Evolutionary conservation across 2,888 invertebrate species (phyloP), one percentile per base, ranked within the genome.

Genomic region (Volucella inanis): DNA sequence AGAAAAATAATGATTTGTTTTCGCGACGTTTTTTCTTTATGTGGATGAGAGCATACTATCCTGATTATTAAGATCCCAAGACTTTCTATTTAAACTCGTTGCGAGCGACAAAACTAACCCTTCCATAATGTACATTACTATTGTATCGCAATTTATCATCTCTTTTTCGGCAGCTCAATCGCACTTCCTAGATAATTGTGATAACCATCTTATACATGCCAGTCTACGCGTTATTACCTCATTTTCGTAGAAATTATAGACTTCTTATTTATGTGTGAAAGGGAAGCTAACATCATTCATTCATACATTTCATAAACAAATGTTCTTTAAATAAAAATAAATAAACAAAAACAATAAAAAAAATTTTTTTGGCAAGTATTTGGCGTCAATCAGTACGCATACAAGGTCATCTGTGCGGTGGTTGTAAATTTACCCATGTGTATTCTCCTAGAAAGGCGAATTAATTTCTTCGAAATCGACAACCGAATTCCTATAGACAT

Each of bases 171-270:
- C 31, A 31, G 31, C 31, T 6, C 31, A 31, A 31, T 31, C 31
- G 31, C 31, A 31, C 31, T 31, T 38, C 10, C 31, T 43, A 68
- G 45, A 68, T 45, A 22, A 1, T 3, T 22, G 18, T 22, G 18
- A 22, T 22, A 22, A 3, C 18, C 18, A 22, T 22, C 18, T 22
- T 22, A 22, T 1, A 22, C 18, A 22, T 22, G 18, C 18, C 18
- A 22, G 18, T 22, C 18, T 22, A 22, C 2, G 18, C 18, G 2
- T 22, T 22, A 22, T 22, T 22, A 22, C 18, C 18, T 22, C 18
- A 22, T 55, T 22, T 43, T 8, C 61, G 41, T 41, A 22, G n/a
- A 54, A 64, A 74, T 74, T 64, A 39, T 74, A 47, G 64, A 64
- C 55, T 74, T 55, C 55, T 49, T 55, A 43, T 18, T 43, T 39